Conservation (phyloP, 2,113 vertebrate species). For the Dasypus novemcinctus region DNA sequence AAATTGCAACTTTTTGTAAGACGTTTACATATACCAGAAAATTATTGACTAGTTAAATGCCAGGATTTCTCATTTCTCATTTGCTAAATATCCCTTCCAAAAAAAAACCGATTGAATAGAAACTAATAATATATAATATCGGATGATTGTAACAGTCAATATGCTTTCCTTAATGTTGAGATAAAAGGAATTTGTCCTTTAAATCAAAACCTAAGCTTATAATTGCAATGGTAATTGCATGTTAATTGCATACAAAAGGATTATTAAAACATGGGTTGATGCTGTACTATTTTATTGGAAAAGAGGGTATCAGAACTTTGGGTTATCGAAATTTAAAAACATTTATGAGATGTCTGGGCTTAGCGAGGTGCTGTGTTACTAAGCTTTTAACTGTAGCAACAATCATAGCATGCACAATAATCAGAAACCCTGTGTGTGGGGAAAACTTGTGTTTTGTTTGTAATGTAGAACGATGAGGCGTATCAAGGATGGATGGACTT, state of each 20-base stretch:
- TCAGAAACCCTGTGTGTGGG: neutral
- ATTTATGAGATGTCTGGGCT: neutral
- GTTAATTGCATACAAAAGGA: conserved; percentile 18
- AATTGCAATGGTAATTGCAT: conserved; percentile 7
- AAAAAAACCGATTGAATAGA: neutral
- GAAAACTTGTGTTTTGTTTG: neutral
- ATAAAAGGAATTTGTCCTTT: neutral
- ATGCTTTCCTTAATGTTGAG: neutral
- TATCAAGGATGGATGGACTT: neutral
- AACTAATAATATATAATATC: neutral
- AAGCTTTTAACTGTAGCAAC: neutral
- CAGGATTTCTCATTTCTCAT: conserved; percentile 5
- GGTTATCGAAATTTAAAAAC: neutral
- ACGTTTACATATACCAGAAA: neutral
- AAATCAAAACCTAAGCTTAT: neutral
- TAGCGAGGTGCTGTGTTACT: neutral
- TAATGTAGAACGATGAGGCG: neutral
- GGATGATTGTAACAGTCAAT: neutral
- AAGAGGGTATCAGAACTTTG: neutral
- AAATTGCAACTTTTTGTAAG: neutral
- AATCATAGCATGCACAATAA: neutral
- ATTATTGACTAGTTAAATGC: neutral
- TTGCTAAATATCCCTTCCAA: neutral
- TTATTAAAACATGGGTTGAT: conserved; percentile 36
- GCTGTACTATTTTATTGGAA: neutral